A percentile compares a stretch with the other conserved stretches of the same genome.
phyloP scores from a whole-genome alignment of 2,113 vertebrate genomes.

The Leucosticte australis region DNA sequence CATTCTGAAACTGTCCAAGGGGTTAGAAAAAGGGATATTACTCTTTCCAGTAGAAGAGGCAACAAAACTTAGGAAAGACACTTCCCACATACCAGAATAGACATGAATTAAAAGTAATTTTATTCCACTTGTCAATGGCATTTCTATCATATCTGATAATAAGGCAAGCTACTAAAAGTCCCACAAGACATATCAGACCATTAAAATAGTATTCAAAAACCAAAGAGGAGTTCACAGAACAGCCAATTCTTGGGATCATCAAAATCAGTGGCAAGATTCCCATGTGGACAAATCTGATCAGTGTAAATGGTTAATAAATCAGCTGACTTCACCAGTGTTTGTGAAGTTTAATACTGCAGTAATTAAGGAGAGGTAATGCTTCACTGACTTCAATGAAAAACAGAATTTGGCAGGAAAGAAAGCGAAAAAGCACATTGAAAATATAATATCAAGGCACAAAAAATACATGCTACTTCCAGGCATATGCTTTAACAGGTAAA shows the following conservation, averaged over 20 bases:
- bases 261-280: constrained; percentile 36
- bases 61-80: background rate
- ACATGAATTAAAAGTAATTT: constrained; percentile 53
- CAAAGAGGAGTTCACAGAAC: constrained; percentile 36
- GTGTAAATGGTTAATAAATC: background rate
- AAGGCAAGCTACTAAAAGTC: constrained; percentile 56
- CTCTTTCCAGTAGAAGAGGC: background rate
- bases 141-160: constrained; percentile 36
- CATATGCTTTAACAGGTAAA: constrained; percentile 11
- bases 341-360: background rate
- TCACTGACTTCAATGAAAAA: constrained; percentile 51
- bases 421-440: background rate
- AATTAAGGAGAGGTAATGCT: background rate
- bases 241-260: constrained; percentile 1
- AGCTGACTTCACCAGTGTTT: background rate
- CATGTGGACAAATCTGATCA: background rate
- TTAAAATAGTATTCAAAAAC: constrained; percentile 37
- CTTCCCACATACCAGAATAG: constrained; percentile 5
- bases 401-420: constrained; percentile 24
- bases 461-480: constrained; percentile 52
- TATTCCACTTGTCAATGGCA: constrained; percentile 59
- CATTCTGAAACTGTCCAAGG: background rate
- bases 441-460: constrained; percentile 38
- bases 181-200: constrained; percentile 46
- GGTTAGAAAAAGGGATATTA: background rate